Percentiles rank a stretch among this genome's conserved stretches.
These are phyloP conservation scores for Thera obeliscata DNA, from an alignment of 2,888 invertebrate species.

Conservation along the genomic window DNA sequence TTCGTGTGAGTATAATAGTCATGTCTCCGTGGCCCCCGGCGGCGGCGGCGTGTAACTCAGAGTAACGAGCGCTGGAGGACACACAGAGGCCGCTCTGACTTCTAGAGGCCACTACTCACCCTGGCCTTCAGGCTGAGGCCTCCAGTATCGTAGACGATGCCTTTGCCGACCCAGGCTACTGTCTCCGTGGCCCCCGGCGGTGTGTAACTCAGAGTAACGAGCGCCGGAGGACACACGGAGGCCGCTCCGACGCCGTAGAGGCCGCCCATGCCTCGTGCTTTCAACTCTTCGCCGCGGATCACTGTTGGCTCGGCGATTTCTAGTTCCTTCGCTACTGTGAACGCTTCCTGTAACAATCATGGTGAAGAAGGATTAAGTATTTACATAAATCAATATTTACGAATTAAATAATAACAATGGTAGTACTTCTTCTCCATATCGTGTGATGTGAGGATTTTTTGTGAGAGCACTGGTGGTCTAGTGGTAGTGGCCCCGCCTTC, in stretches of 20 bases:
- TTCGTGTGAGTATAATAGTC: too few species aligned
- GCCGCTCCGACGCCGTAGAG: constrained; percentile 93
- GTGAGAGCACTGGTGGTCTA: too few species aligned
- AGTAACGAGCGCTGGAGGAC: constrained; percentile 84
- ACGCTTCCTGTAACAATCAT: constrained; percentile 84
- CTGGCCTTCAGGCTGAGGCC: constrained; percentile 96
- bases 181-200: constrained; percentile 85
- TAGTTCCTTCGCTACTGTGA: constrained; percentile 86
- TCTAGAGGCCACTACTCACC: constrained; percentile 68
- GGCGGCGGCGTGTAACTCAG: constrained; percentile 87
- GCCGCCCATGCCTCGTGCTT: constrained; percentile 92
- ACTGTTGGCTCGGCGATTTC: constrained; percentile 86
- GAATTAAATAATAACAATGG: too few species aligned
- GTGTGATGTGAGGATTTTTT: too few species aligned
- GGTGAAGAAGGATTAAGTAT: not conserved
- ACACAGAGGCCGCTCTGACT: constrained; percentile 88
- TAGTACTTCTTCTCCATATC: too few species aligned
- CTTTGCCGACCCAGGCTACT: constrained; percentile 96
- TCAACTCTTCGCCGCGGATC: constrained; percentile 91
- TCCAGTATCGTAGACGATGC: constrained; percentile 97
- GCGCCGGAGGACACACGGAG: constrained; percentile 75
- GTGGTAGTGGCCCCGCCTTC: too few species aligned
- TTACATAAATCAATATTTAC: too few species aligned
- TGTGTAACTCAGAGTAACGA: constrained; percentile 87
- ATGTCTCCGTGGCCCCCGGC: constrained; percentile 81